Base-by-base conservation (phyloP, 2,888 invertebrate genomes). In the Ceratothoa steindachneri region DNA sequence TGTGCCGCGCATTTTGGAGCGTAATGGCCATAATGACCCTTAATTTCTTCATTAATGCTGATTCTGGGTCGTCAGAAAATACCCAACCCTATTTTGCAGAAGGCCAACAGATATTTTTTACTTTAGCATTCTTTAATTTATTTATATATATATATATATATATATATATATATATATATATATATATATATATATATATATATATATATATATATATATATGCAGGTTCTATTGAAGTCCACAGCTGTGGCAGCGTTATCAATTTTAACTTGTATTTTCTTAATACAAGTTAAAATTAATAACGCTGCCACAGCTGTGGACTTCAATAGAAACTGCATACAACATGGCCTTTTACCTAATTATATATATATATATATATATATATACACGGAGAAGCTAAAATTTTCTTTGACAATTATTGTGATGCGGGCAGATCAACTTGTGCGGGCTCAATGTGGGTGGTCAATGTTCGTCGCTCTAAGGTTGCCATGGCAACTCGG, bases 341-440 rank as follows among this genome's bases (percentile, higher is more conserved):
- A n/a, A n/a, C n/a, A n/a, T n/a, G n/a, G n/a, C n/a, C n/a, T n/a
- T n/a, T n/a, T n/a, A n/a, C n/a, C n/a, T n/a, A n/a, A n/a, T n/a
- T n/a, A n/a, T n/a, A n/a, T n/a, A 51, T 51, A 51, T 51, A 51
- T 51, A 51, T 51, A 51, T 51, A 51, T 19, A 55, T 55, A 55
- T 55, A 55, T 60, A 60, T 60, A 60, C 15, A 41, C 41, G 15
- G 41, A 60, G 12, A 60, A 60, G 27, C 22, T 12, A 60, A 51
- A 60, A 60, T 22, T 60, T 60, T 24, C 60, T 60, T 22, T 60
- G 60, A 60, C 60, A 60, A 60, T 60, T 60, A 60, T 24, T 24
- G 41, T 60, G 60, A 60, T 60, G 60, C 60, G 60, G 60, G 60
- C 60, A 24, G 60, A 60, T 60, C 60, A n/a, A 60, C 60, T 60